These are phyloP conservation scores for Ariolimax columbianus DNA, from an alignment of 2,888 invertebrate species.

Conservation along the genomic window DNA sequence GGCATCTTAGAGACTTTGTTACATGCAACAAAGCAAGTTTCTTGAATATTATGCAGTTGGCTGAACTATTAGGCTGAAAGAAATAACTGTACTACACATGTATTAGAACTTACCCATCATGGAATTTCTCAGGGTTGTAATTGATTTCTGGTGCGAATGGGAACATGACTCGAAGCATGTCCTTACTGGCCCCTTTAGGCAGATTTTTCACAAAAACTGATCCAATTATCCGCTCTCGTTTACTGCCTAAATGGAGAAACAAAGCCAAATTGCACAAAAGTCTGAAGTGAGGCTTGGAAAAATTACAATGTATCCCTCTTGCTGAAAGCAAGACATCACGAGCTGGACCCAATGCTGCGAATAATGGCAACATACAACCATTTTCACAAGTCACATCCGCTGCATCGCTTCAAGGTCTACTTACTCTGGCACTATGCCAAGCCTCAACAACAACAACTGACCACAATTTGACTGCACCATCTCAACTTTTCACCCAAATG, in stretches of 20 bases:
- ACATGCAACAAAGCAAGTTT: background rate
- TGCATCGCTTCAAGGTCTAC: background rate
- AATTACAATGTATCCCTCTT: constrained; percentile 4
- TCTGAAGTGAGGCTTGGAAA: constrained; percentile 27
- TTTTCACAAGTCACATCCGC: too few species aligned
- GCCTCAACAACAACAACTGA: constrained; percentile 16
- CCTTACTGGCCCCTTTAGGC: constrained; percentile 42
- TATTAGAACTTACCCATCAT: constrained; percentile 47
- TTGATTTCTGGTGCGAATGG: constrained; percentile 50
- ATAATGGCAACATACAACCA: background rate
- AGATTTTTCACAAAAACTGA: constrained; percentile 52
- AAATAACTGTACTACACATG: background rate
- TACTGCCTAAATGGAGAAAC: constrained; percentile 29
- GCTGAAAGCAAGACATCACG: background rate
- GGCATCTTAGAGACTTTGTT: background rate
- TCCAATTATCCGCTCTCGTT: constrained; percentile 43
- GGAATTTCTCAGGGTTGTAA: constrained; percentile 51
- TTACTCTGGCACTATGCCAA: background rate
- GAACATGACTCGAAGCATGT: constrained; percentile 49
- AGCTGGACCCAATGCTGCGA: background rate
- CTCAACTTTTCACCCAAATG: too few species aligned
- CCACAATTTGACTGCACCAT: constrained; percentile 26
- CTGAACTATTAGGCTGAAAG: background rate
- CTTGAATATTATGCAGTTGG: background rate
- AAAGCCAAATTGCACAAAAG: constrained; percentile 36